Percentiles rank a stretch among this genome's conserved stretches.
Conservation (phyloP, 1,140 invertebrate genomes). For the Metaphire vulgaris region DNA sequence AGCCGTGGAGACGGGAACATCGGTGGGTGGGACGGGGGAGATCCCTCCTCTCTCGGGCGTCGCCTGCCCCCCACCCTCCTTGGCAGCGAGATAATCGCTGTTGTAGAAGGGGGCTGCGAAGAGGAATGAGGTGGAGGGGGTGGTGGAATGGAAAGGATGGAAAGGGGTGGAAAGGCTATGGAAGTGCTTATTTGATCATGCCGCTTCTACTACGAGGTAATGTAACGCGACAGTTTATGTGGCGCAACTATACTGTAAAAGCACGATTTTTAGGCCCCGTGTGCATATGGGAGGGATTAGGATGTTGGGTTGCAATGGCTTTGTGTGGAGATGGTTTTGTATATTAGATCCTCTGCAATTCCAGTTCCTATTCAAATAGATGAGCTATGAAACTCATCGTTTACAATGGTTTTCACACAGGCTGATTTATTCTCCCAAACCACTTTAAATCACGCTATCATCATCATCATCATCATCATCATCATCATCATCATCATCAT, state of each 20-base stretch:
- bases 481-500: conserved; percentile 15
- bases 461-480: conserved; percentile 11
- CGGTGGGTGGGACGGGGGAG: too few relatives aligned
- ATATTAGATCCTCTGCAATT: not conserved
- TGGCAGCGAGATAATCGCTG: too few relatives aligned
- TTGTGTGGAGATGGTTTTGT: not conserved
- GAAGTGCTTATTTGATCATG: not conserved
- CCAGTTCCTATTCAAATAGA: not conserved
- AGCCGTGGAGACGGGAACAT: too few relatives aligned
- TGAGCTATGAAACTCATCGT: not conserved
- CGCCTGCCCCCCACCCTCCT: too few relatives aligned
- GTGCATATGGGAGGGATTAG: too few relatives aligned
- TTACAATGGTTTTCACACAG: not conserved
- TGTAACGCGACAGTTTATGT: not conserved
- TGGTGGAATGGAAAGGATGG: too few relatives aligned
- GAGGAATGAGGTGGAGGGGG: too few relatives aligned
- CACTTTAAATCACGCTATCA: too few relatives aligned
- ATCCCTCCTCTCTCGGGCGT: too few relatives aligned
- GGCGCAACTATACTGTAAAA: not conserved
- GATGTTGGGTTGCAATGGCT: too few relatives aligned
- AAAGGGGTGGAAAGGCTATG: not conserved
- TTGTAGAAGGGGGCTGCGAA: too few relatives aligned
- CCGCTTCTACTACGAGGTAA: not conserved
- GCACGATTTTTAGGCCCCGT: not conserved
- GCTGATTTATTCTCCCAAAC: too few relatives aligned